Conservation (phyloP, 2,797 vertebrate species). For the Lycodopsis pacificus region DNA sequence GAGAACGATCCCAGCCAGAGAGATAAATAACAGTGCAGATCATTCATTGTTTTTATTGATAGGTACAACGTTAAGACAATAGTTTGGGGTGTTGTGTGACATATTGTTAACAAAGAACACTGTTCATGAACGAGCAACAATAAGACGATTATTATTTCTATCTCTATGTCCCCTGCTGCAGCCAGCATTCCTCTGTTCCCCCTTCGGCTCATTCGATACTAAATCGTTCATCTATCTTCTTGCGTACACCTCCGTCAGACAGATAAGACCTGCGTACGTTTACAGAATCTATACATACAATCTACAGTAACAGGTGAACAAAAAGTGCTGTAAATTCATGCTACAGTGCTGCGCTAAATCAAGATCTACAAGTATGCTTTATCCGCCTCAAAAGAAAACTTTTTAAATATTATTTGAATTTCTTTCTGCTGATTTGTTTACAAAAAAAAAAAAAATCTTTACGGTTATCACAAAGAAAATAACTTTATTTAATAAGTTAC, state of each 20-base stretch:
- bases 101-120: conserved; percentile 47
- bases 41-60: conserved; percentile 67
- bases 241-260: conserved; percentile 47
- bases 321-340: conserved; percentile 82
- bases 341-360: conserved; percentile 81
- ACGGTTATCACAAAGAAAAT: conserved; percentile 20
- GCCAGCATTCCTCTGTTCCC: neutral
- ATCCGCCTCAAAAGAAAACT: conserved; percentile 15
- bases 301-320: conserved; percentile 69
- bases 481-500: conserved; percentile 14
- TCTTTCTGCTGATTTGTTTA: conserved; percentile 12
- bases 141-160: conserved; percentile 51
- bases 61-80: conserved; percentile 69
- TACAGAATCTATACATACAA: conserved; percentile 69
- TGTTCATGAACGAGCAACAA: conserved; percentile 58
- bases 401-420: conserved; percentile 13
- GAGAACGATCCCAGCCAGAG: neutral
- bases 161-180: conserved; percentile 34
- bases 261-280: conserved; percentile 52
- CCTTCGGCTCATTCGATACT: conserved; percentile 15
- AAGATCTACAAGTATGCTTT: conserved; percentile 52
- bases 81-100: conserved; percentile 48
- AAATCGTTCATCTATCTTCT: conserved; percentile 22
- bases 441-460: conserved; percentile 1
- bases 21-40: neutral